Conservation (phyloP, 2,797 vertebrate genomes). For the Poecilia velifera region DNA sequence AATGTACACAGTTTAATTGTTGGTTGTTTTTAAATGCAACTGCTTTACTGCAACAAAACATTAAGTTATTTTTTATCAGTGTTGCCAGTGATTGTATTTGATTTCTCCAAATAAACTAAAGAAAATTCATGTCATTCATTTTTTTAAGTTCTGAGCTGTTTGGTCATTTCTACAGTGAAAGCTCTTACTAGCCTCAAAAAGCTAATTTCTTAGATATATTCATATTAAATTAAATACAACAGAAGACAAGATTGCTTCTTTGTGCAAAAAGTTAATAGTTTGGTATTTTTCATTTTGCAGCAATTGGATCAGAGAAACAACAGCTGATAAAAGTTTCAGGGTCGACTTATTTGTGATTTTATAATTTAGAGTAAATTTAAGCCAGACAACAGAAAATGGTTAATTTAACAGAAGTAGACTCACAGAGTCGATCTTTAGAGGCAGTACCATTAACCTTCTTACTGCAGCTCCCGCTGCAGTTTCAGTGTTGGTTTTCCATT, state of each 20-base stretch:
- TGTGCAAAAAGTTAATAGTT: neutral
- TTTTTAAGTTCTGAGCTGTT: neutral
- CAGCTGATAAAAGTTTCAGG: neutral
- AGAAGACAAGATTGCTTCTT: too few relatives aligned
- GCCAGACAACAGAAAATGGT: neutral
- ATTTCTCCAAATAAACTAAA: neutral
- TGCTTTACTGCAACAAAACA: neutral
- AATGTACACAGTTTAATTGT: neutral
- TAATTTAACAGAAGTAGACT: neutral
- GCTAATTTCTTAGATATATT: neutral
- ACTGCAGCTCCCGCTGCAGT: neutral
- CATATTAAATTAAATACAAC: neutral
- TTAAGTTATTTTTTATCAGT: neutral
- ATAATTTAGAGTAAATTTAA: neutral
- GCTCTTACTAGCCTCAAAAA: neutral
- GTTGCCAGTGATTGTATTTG: neutral
- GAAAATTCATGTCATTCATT: neutral
- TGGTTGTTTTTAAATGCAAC: neutral
- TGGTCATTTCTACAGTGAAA: neutral
- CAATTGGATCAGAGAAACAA: neutral
- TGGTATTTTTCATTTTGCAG: neutral
- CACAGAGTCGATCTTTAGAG: neutral
- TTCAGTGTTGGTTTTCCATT: slow-evolving; percentile 6
- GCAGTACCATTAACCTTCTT: neutral
- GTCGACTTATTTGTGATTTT: neutral